Evolutionary conservation across 2,888 invertebrate species (phyloP).

Genomic region (Bombyx huttoni): DNA sequence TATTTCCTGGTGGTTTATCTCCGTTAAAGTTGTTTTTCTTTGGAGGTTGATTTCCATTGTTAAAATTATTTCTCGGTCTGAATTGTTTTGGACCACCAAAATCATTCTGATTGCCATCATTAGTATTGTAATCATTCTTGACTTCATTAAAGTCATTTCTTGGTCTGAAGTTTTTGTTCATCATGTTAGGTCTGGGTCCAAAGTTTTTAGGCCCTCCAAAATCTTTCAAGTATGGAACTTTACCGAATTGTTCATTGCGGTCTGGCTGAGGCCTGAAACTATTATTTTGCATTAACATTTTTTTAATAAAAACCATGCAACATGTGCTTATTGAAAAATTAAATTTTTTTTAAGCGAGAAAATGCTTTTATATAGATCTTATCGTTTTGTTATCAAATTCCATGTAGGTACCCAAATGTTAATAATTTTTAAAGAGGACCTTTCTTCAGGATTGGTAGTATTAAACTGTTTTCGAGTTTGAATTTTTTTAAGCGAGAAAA

Average conservation of each 20-base stretch:
- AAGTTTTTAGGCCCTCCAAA: slow-evolving; percentile 67
- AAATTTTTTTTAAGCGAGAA: too few species aligned
- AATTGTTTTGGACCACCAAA: slow-evolving; percentile 64
- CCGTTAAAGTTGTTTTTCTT: slow-evolving; percentile 52
- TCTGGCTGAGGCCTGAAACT: slow-evolving; percentile 76
- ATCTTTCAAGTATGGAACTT: slow-evolving; percentile 64
- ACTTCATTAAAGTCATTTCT: slow-evolving; percentile 63
- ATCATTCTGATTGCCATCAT: slow-evolving; percentile 50
- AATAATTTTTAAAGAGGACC: too few species aligned
- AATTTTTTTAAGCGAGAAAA: too few species aligned
- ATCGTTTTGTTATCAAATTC: too few species aligned
- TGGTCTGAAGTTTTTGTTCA: slow-evolving; percentile 57
- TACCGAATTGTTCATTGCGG: slow-evolving; percentile 76
- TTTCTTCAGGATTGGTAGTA: too few species aligned
- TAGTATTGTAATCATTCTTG: slow-evolving; percentile 55
- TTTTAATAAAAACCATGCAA: neutral
- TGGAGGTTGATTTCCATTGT: slow-evolving; percentile 30
- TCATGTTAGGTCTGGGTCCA: slow-evolving; percentile 54
- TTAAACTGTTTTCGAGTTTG: too few species aligned
- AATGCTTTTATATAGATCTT: too few species aligned
- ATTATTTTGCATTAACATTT: slow-evolving; percentile 8
- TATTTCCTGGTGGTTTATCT: slow-evolving; percentile 44
- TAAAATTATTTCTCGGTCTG: slow-evolving; percentile 55
- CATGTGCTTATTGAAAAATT: too few species aligned
- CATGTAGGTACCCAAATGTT: too few species aligned